phyloP scores from a whole-genome alignment of 1,140 invertebrate species.

The Bombus impatiens region DNA sequence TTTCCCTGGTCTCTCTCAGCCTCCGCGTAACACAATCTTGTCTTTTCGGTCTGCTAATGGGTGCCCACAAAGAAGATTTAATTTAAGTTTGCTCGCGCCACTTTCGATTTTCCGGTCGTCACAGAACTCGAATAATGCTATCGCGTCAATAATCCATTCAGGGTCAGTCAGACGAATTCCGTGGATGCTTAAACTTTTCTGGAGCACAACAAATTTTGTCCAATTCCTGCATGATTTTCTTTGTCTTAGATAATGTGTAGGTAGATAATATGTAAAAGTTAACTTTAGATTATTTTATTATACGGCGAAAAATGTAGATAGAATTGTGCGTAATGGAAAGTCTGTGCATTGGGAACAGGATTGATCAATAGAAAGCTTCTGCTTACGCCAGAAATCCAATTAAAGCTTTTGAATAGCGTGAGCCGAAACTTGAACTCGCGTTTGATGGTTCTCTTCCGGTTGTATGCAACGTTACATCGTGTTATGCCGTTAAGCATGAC shows the following conservation, averaged over 20 bases:
- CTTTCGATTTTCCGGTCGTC: slow-evolving; percentile 62
- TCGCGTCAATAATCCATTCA: slow-evolving; percentile 29
- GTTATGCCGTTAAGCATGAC: neutral
- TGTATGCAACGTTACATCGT: neutral
- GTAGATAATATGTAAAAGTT: too few relatives aligned
- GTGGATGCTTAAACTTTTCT: slow-evolving; percentile 40
- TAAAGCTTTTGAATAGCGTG: slow-evolving; percentile 58
- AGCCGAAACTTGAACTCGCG: slow-evolving; percentile 54
- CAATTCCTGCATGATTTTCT: neutral
- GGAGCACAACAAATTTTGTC: neutral
- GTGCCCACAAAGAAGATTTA: slow-evolving; percentile 49
- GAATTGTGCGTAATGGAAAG: slow-evolving; percentile 22
- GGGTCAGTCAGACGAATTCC: slow-evolving; percentile 28
- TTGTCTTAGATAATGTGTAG: neutral
- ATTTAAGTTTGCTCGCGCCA: slow-evolving; percentile 60
- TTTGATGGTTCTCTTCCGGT: slow-evolving; percentile 3
- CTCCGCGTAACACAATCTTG: neutral
- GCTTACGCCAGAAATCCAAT: slow-evolving; percentile 56
- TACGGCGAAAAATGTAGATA: neutral
- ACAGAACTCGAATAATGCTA: slow-evolving; percentile 51
- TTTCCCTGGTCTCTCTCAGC: neutral
- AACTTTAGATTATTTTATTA: too few relatives aligned
- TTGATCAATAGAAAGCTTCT: slow-evolving; percentile 26
- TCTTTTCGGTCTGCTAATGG: slow-evolving; percentile 12
- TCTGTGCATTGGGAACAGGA: slow-evolving; percentile 16